Conservation (phyloP, 2,113 vertebrate genomes). For the Oceanites oceanicus region DNA sequence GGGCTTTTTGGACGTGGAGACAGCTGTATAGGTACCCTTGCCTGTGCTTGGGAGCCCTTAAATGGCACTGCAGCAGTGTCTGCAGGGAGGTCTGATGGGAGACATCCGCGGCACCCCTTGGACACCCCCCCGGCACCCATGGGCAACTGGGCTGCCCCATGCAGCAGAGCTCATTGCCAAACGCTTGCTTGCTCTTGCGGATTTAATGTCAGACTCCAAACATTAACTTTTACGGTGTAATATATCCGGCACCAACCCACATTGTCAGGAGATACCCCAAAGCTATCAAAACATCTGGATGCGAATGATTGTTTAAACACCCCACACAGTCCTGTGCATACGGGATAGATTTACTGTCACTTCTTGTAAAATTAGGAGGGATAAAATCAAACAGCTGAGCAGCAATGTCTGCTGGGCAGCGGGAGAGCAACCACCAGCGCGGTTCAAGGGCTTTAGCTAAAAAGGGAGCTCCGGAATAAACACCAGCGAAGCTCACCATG, state of each 20-base stretch:
- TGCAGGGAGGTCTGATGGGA: not conserved
- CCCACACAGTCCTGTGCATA: not conserved
- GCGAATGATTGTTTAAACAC: not conserved
- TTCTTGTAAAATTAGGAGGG: conserved; percentile 23
- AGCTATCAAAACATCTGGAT: conserved; percentile 17
- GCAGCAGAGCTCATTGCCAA: not conserved
- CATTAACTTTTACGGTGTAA: not conserved
- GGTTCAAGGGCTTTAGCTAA: not conserved
- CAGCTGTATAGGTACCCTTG: not conserved
- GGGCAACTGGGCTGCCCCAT: not conserved
- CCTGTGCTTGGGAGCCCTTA: not conserved
- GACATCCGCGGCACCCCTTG: not conserved
- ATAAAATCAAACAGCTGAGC: conserved; percentile 15
- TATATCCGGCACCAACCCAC: not conserved
- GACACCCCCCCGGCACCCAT: not conserved
- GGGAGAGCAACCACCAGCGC: not conserved
- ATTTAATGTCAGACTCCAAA: not conserved
- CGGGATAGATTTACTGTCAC: not conserved
- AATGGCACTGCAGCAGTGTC: fast-evolving
- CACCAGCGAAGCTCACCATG: not conserved
- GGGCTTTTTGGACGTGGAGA: not conserved
- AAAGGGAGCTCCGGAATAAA: not conserved
- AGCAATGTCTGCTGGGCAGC: not conserved
- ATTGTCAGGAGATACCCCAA: conserved; percentile 10
- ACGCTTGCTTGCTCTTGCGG: not conserved